Conservation (phyloP, 2,888 invertebrate genomes). For the Hemithea aestivaria region DNA sequence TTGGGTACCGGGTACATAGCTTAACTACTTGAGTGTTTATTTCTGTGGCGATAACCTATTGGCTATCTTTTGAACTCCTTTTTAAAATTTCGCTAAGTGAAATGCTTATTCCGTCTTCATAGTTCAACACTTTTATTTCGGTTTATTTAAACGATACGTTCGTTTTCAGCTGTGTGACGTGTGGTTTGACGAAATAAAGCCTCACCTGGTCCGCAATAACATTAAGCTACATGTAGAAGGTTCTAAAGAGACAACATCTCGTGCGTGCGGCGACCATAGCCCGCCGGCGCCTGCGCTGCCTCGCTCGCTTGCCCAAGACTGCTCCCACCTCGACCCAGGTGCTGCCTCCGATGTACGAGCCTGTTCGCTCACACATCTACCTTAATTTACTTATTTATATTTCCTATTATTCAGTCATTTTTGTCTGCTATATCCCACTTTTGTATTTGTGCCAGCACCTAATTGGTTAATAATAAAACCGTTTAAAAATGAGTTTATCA, state of each 20-base stretch:
- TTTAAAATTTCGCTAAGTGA: too few species aligned
- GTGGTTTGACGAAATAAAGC: slow-evolving; percentile 73
- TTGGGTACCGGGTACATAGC: too few species aligned
- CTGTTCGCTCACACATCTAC: slow-evolving; percentile 31
- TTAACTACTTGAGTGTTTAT: too few species aligned
- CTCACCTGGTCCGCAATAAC: slow-evolving; percentile 61
- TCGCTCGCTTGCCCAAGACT: slow-evolving; percentile 34
- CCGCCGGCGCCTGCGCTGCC: slow-evolving; percentile 35
- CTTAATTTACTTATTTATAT: slow-evolving; percentile 6
- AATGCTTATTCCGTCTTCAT: too few species aligned
- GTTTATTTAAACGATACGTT: background rate
- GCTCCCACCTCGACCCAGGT: slow-evolving; percentile 69
- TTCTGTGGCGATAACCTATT: too few species aligned
- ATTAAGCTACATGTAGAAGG: slow-evolving; percentile 64
- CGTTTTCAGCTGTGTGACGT: slow-evolving; percentile 64
- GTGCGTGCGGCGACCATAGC: slow-evolving; percentile 22
- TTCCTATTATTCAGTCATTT: too few species aligned
- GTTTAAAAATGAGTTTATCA: too few species aligned
- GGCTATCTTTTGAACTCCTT: too few species aligned
- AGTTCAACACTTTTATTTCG: background rate
- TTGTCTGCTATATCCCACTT: too few species aligned
- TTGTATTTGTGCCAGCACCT: too few species aligned
- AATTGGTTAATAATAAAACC: too few species aligned
- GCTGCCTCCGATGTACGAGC: slow-evolving; percentile 68
- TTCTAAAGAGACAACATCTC: too few species aligned